These are phyloP conservation scores for Eilema caniola DNA, from an alignment of 2,888 invertebrate species.

Conservation along the genomic window DNA sequence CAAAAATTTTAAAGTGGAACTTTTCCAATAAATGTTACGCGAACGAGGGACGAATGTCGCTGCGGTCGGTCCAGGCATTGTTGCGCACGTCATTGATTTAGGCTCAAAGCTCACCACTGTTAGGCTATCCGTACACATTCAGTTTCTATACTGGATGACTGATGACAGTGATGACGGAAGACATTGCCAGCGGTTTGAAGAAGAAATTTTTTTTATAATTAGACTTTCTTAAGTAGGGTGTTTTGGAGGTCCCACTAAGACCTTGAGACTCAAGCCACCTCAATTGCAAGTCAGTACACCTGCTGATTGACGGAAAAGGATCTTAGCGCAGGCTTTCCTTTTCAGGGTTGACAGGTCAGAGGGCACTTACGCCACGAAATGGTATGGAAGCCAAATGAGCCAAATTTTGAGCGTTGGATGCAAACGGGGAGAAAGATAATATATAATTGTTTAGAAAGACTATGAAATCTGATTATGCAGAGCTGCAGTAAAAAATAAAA, in stretches of 20 bases:
- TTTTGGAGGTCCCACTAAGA: too few relatives aligned
- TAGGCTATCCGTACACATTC: slow-evolving; percentile 20
- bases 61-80: slow-evolving; percentile 76
- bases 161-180: not conserved
- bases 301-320: too few relatives aligned
- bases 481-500: not conserved
- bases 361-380: not conserved
- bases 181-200: not conserved
- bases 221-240: too few relatives aligned
- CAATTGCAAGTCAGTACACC: too few relatives aligned
- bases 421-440: not conserved
- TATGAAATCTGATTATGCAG: not conserved
- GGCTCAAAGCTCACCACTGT: slow-evolving; percentile 43
- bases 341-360: not conserved
- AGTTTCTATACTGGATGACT: not conserved
- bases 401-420: too few relatives aligned
- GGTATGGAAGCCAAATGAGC: too few relatives aligned
- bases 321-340: too few relatives aligned
- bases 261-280: too few relatives aligned
- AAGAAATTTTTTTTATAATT: too few relatives aligned
- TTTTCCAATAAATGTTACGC: slow-evolving; percentile 84
- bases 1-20: slow-evolving; percentile 65
- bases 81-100: slow-evolving; percentile 70
- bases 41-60: slow-evolving; percentile 66
- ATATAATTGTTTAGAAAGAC: not conserved